phyloP scores from a whole-genome alignment of 2,888 invertebrate species.

The Xestia xanthographa region DNA sequence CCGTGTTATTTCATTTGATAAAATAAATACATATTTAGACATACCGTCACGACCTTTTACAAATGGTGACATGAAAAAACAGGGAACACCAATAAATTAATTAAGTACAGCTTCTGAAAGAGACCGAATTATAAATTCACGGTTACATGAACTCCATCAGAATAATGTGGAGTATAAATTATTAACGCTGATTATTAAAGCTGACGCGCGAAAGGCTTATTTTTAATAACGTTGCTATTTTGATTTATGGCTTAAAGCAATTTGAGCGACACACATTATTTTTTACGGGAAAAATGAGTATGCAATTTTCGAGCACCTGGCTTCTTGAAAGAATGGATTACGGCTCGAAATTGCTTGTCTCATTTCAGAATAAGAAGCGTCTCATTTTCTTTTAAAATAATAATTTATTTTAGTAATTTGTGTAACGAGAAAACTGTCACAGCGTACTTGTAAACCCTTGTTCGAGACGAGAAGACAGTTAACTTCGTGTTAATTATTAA shows the following conservation, averaged over 20 bases:
- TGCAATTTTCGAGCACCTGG: slow-evolving; percentile 61
- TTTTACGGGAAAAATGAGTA: slow-evolving; percentile 52
- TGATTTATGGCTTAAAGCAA: slow-evolving; percentile 66
- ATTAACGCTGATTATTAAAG: slow-evolving; percentile 58
- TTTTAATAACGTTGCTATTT: slow-evolving; percentile 68
- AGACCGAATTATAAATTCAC: slow-evolving; percentile 24
- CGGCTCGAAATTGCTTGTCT: slow-evolving; percentile 26
- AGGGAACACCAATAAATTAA: not conserved
- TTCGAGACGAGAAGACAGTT: not conserved
- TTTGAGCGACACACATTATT: slow-evolving; percentile 50
- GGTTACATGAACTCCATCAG: slow-evolving; percentile 34
- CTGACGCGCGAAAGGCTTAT: slow-evolving; percentile 52
- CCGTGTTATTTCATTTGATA: not conserved
- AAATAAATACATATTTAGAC: not conserved
- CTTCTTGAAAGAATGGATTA: slow-evolving; percentile 36
- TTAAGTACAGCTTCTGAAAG: not conserved
- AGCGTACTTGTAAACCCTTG: not conserved
- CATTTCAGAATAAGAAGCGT: not conserved
- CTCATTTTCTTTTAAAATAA: slow-evolving; percentile 4
- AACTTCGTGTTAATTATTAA: too few species aligned
- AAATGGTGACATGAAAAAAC: not conserved
- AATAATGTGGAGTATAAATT: slow-evolving; percentile 64
- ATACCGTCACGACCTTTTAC: not conserved
- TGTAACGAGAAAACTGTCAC: not conserved
- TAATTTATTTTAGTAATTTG: not conserved